These are phyloP conservation scores for Phenganax subtilis DNA, from an alignment of 92 coral and sea anemone species.

Conservation along the genomic window DNA sequence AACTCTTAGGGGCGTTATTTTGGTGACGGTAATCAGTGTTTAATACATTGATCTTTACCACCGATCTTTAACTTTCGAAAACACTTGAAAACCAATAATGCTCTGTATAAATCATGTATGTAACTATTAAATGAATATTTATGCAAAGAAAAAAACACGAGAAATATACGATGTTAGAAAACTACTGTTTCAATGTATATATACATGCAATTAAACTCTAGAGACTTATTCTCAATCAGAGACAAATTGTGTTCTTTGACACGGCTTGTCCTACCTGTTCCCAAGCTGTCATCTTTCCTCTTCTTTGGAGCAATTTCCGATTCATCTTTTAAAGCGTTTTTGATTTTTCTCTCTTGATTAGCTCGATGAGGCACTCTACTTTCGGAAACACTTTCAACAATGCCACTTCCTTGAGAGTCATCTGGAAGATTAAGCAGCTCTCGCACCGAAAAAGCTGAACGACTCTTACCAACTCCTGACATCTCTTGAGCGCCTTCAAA, in stretches of 20 bases:
- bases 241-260: not conserved
- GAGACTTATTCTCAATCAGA: too few relatives aligned
- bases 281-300: not conserved
- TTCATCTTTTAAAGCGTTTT: not conserved
- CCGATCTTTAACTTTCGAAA: not conserved
- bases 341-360: not conserved
- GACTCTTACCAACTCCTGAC: not conserved
- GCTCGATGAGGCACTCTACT: not conserved
- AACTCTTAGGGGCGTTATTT: not conserved
- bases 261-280: not conserved
- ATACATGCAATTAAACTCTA: too few relatives aligned
- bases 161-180: too few relatives aligned
- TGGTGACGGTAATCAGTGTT: not conserved
- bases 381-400: not conserved
- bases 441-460: not conserved
- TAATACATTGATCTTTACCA: not conserved
- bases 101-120: not conserved
- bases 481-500: not conserved
- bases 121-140: not conserved
- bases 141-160: too few relatives aligned
- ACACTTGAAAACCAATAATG: constrained; percentile 10
- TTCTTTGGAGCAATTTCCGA: not conserved
- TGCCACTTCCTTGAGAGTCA: not conserved
- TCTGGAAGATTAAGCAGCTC: constrained; percentile 16
- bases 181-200: too few relatives aligned